Percentiles rank a stretch among this genome's conserved stretches.
Conservation (phyloP, 1,140 invertebrate genomes). For the Alviniconcha marisindica region DNA sequence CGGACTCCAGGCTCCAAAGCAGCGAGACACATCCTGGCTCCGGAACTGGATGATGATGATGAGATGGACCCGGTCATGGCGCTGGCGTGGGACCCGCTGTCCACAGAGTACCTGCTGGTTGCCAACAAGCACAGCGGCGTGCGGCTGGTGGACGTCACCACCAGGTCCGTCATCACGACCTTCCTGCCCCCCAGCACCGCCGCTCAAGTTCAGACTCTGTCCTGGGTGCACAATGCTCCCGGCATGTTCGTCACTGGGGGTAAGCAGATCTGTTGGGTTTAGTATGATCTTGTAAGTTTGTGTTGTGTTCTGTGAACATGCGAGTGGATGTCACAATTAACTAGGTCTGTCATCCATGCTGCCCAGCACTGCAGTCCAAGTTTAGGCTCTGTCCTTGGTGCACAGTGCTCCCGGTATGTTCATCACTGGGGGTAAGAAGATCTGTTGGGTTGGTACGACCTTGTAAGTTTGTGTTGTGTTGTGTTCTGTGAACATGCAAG, state of each 20-base stretch:
- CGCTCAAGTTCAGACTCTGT: constrained; percentile 69
- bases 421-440: constrained; percentile 75
- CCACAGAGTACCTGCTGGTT: constrained; percentile 76
- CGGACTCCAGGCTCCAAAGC: constrained; percentile 63
- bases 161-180: constrained; percentile 67
- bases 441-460: too few species aligned
- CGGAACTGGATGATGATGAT: constrained; percentile 55
- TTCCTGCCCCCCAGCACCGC: constrained; percentile 75
- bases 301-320: too few species aligned
- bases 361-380: constrained; percentile 72
- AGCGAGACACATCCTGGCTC: constrained; percentile 53
- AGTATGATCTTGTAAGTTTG: too few species aligned
- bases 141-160: constrained; percentile 73
- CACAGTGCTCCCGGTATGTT: constrained; percentile 77
- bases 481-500: too few species aligned
- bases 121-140: constrained; percentile 66
- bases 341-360: constrained; percentile 65
- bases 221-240: constrained; percentile 76
- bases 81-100: constrained; percentile 77
- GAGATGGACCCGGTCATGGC: constrained; percentile 65
- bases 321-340: constrained; percentile 74
- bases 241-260: constrained; percentile 78
- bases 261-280: too few species aligned
- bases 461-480: too few species aligned
- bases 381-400: constrained; percentile 76